phyloP scores from a whole-genome alignment of 35 echinoderm and acorn worm species.

The Anneissia japonica region DNA sequence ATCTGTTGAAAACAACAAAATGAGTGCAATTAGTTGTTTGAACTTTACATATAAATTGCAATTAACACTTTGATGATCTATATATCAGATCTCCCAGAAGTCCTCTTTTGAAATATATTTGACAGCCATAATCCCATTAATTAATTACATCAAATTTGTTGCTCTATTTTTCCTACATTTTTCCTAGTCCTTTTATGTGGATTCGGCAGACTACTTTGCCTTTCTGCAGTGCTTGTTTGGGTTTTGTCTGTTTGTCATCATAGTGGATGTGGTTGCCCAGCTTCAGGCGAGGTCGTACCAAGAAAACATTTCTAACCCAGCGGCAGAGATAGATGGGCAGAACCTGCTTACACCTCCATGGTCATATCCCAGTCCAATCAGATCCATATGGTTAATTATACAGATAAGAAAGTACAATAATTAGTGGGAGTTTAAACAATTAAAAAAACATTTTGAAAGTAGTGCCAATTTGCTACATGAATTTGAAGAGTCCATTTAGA shows the following conservation, averaged over 20 bases:
- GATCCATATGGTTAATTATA: neutral
- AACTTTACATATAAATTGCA: neutral
- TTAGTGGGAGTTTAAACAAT: neutral
- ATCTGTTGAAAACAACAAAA: neutral
- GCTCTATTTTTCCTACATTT: neutral
- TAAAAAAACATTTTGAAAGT: neutral
- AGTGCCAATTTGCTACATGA: neutral
- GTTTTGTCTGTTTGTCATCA: neutral
- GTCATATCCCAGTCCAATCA: neutral
- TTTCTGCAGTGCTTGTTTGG: neutral
- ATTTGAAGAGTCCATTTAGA: neutral
- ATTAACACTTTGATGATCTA: neutral
- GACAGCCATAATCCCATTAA: neutral
- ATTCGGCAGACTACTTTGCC: no score
- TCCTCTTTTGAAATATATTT: neutral
- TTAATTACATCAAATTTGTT: neutral
- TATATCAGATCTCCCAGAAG: neutral
- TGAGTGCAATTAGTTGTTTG: neutral
- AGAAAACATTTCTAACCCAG: neutral
- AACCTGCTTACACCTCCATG: neutral
- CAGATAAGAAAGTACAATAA: neutral
- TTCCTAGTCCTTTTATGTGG: no score
- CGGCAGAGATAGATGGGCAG: neutral
- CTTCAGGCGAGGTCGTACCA: neutral
- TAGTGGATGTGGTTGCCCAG: neutral